phyloP scores from a whole-genome alignment of 2,888 invertebrate species.

The Noctua comes region DNA sequence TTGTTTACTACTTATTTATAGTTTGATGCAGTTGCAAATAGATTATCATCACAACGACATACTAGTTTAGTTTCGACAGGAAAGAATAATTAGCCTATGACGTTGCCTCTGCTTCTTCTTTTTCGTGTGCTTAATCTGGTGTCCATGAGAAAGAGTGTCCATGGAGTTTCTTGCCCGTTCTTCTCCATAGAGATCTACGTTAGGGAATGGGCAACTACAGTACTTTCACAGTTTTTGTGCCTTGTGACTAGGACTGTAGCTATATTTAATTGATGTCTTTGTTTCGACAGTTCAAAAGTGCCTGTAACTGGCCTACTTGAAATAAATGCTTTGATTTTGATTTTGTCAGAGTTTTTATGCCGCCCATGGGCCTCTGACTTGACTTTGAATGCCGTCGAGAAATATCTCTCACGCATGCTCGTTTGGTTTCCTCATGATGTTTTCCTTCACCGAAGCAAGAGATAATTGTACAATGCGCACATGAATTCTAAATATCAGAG shows the following conservation, averaged over 20 bases:
- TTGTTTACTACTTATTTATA: constrained; percentile 22
- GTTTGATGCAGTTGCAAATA: background rate
- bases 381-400: background rate
- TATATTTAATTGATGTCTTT: no score
- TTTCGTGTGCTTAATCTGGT: background rate
- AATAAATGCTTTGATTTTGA: no score
- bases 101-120: background rate
- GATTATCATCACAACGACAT: background rate
- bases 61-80: background rate
- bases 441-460: no score
- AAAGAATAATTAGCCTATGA: background rate
- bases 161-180: no score
- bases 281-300: no score
- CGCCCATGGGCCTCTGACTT: background rate
- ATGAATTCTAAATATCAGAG: background rate
- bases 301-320: no score
- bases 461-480: background rate
- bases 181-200: no score
- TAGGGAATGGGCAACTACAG: no score
- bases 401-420: background rate
- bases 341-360: background rate
- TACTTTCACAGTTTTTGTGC: no score
- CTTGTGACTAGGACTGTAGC: no score
- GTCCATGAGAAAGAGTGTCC: no score
- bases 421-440: no score